Percentiles rank a stretch among this genome's conserved stretches.
phyloP scores from a whole-genome alignment of 92 coral and sea anemone genomes.

The Phenganax subtilis region DNA sequence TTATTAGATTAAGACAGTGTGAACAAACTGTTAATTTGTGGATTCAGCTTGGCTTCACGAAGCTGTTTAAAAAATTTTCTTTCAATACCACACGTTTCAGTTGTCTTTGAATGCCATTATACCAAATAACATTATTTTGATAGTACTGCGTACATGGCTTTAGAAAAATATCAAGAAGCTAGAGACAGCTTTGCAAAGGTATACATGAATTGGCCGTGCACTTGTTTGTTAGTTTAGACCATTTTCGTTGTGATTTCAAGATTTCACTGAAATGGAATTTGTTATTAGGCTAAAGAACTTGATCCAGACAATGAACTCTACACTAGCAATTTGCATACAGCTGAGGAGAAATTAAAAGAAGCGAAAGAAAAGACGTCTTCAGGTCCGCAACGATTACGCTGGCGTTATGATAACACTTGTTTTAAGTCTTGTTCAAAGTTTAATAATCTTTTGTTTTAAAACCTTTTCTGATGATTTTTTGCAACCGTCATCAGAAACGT shows the following conservation, averaged over 20 bases:
- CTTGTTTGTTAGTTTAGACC: background rate
- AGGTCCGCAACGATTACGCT: constrained; percentile 9
- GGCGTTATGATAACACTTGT: background rate
- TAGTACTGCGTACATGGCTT: constrained; percentile 77
- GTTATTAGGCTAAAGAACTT: constrained; percentile 71
- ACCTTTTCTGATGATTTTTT: no score
- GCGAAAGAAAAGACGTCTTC: constrained; percentile 42
- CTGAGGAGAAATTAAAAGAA: constrained; percentile 64
- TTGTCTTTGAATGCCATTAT: background rate
- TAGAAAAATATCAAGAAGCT: constrained; percentile 71
- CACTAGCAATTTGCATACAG: constrained; percentile 60
- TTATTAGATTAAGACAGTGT: no score
- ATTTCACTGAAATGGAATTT: background rate
- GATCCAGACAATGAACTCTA: constrained; percentile 87
- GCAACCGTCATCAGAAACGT: no score
- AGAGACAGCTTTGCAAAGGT: constrained; percentile 81
- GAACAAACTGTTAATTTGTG: no score
- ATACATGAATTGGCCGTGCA: background rate
- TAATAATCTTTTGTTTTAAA: no score
- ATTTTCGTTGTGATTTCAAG: background rate
- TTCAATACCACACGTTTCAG: background rate
- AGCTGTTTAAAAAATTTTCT: no score
- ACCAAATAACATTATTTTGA: background rate
- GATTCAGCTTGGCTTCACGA: no score
- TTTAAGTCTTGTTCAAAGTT: no score